Evolutionary conservation across 2,888 invertebrate species (phyloP), one percentile per base, ranked within the genome.

Genomic region (Torymus auratus): DNA sequence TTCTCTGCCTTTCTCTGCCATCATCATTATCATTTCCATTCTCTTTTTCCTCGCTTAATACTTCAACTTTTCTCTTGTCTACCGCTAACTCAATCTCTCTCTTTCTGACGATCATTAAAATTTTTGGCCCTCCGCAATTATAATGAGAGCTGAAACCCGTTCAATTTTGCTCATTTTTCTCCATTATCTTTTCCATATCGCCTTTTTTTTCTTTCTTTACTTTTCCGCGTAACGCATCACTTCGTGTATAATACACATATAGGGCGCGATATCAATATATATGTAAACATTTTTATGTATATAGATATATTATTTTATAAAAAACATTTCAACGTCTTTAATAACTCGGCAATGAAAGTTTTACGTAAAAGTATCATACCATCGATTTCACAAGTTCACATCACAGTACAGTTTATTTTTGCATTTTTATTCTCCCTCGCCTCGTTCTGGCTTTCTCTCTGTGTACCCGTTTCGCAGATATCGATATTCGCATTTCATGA

Each of bases 81-180:
- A 20, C 69, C 69, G 20, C 50, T 52, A 23, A 52, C 17, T 11
- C 78, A 55, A 78, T 73, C 67, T 61, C 81, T 15, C 64, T 69
- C 77, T 82, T 75, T 81, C 55, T 62, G 41, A 41, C 61, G 68
- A 81, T 80, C 77, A 75, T 74, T 82, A 76, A 81, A 79, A 85
- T 83, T 83, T 81, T 77, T 81, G 82, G 81, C 64, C 75, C 77
- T 81, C 70, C 65, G 84, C 83, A 78, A 82, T 85, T 20, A 20
- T 58, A 82, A 84, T 81, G 83, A 87, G 90, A 90, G 89, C 89
- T 90, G 90, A 90, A 90, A 90, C 90, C 89, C 90, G 90, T 90
- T 90, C 90, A 90, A 90, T 90, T 87, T 84, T 69, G 3, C 20
- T 17, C 62, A 50, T 41, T 50, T 12, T 65, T 50, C 15, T 15